Base-by-base conservation (phyloP, 2,797 vertebrate species). In the Lateolabrax maculatus region DNA sequence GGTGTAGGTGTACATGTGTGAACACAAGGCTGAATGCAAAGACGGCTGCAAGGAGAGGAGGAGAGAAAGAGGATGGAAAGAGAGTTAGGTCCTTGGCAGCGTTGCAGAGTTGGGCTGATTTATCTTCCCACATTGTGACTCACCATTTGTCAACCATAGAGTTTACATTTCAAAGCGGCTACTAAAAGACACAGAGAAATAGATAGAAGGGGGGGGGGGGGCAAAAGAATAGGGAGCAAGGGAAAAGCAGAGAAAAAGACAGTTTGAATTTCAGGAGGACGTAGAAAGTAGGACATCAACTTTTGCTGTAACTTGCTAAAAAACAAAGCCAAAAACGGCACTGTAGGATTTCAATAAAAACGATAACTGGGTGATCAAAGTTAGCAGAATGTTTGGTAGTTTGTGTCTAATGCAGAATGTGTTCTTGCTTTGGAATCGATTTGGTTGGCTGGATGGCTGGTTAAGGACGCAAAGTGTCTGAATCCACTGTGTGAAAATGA, bases 81-180 rank as follows among this genome's bases (percentile, higher is more conserved):
- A 88, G 76, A 81, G 81, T 88, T 44, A 64, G 79, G 55, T 79
- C 83, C 37, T 87, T 87, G 86, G 90, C 87, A 87, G 73, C 25
- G 3, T 71, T 57, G 84, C 62, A 57, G 78, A 90, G 70, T 86
- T 67, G 79, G 88, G 89, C 81, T 89, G 87, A 90, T 93, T 91
- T 87, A 93, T 94, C 91, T 87, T 81, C 90, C 90, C 87, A 93
- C 92, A 88, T 83, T 87, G 72, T 92, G 94, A 95, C 89, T 94
- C 94, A 94, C 85, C 75, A 82, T 92, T 93, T 83, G 83, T 90
- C 84, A 92, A 77, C 79, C 76, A 56, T 85, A 87, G 81, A 88
- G 90, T 93, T 92, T 89, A 88, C 81, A 88, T 91, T 93, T 90
- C 78, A 89, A 91, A 87, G 81, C 77, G 51, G 79, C 60, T 48